These are phyloP conservation scores for Saimiri boliviensis DNA, from an alignment of 2,113 vertebrate species.

Conservation along the genomic window DNA sequence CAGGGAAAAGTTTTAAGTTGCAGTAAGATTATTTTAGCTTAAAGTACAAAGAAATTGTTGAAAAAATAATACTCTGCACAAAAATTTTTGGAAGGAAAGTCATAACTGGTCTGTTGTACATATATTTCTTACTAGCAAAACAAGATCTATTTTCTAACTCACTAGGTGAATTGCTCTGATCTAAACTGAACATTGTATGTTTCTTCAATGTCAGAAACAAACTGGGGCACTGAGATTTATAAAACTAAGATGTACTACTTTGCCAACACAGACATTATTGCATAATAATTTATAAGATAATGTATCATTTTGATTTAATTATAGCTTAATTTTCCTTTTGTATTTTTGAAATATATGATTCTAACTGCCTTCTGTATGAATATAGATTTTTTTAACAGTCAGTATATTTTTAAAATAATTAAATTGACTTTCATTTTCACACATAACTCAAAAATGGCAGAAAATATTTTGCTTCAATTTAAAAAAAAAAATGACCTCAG, in stretches of 20 bases:
- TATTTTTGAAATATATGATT: constrained; percentile 20
- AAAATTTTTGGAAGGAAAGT: background rate
- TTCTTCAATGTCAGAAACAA: background rate
- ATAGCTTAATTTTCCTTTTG: constrained; percentile 37
- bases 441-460: constrained; percentile 21
- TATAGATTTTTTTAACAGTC: background rate
- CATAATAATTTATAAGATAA: background rate
- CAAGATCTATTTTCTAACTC: background rate
- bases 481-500: background rate
- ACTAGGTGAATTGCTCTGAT: background rate
- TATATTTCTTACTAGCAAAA: constrained; percentile 1
- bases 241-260: background rate
- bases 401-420: background rate
- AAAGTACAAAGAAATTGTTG: background rate
- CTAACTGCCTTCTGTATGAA: background rate
- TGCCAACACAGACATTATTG: background rate
- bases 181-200: background rate
- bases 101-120: background rate
- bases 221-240: background rate
- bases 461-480: constrained; percentile 13
- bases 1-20: background rate
- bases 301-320: constrained; percentile 25
- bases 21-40: background rate
- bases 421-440: background rate
- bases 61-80: background rate